Evolutionary conservation across 1,140 invertebrate species (phyloP), one percentile per base, ranked within the genome.

Genomic region (Drosophila tropicalis): DNA sequence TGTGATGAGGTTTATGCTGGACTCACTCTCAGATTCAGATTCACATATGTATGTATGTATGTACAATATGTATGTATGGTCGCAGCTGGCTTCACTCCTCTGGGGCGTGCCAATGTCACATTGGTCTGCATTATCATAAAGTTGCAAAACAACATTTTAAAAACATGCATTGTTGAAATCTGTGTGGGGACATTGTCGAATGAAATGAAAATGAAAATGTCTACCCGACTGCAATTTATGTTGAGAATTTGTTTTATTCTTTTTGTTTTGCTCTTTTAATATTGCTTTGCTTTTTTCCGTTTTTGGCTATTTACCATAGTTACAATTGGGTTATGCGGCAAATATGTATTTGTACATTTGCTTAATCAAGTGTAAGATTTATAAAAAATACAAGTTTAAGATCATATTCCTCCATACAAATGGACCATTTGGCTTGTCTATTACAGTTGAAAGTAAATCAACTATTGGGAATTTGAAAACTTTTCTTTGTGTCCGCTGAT

Each of bases 101-200:
- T 51, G 44, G 44, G 44, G 44, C 44, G 44, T 51, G 44, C 17
- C 44, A 51, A 51, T 51, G 44, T 51, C 44, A 51, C 44, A 51
- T 51, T 51, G 44, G 44, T 51, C 44, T 51, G 44, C 44, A 51
- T 51, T 51, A 51, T 51, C 44, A 51, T 51, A 51, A 51, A 51
- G 44, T 51, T 51, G 44, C 44, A 51, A 51, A 51, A 51, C 44
- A 51, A 51, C 44, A 51, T 51, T 51, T 51, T 51, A 51, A 51
- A 51, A 51, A 51, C 44, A 51, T 51, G 44, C 44, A 51, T 51
- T 51, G 44, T 51, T 51, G 44, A 51, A 51, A 51, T 51, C 44
- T 51, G 44, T 51, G 44, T 22, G 44, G 44, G 17, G 17, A 51
- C 44, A 51, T 51, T 51, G 44, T 51, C 44, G 44, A 51, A 51